These are phyloP conservation scores for Ephestia elutella DNA, from an alignment of 1,140 invertebrate species.

Conservation along the genomic window DNA sequence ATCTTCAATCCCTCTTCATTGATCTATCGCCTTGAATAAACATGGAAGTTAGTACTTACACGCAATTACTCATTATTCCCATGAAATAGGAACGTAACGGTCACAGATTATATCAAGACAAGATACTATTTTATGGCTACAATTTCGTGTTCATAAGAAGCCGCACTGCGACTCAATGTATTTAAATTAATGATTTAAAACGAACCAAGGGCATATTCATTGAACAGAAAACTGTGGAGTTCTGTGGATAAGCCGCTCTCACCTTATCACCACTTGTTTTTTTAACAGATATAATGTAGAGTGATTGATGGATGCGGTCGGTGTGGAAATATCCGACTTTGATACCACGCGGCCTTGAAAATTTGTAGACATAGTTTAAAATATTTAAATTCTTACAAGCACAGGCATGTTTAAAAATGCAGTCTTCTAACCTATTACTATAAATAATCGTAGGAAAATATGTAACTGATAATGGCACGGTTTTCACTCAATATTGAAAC, in stretches of 20 bases:
- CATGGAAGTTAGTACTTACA: too few relatives aligned
- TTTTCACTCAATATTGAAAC: too few relatives aligned
- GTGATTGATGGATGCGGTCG: slow-evolving; percentile 52
- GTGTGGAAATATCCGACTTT: slow-evolving; percentile 43
- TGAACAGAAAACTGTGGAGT: neutral
- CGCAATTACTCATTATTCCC: too few relatives aligned
- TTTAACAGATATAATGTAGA: slow-evolving; percentile 8
- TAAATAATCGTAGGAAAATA: too few relatives aligned
- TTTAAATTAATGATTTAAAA: slow-evolving; percentile 6
- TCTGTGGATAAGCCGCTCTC: slow-evolving; percentile 6
- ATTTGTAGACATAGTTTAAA: slow-evolving; percentile 13
- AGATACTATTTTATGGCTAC: neutral
- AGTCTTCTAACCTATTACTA: too few relatives aligned
- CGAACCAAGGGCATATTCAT: slow-evolving; percentile 8
- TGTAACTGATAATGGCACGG: too few relatives aligned
- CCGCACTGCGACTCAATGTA: neutral
- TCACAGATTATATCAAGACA: neutral
- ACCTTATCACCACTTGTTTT: slow-evolving; percentile 13
- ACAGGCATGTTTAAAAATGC: too few relatives aligned
- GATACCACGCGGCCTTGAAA: slow-evolving; percentile 22
- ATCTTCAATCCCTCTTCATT: too few relatives aligned
- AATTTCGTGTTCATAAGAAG: neutral
- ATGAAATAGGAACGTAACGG: too few relatives aligned
- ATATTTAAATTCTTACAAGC: slow-evolving; percentile 10
- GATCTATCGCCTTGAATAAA: too few relatives aligned